Conservation (phyloP, 1,140 invertebrate species). For the Dysdera silvatica region DNA sequence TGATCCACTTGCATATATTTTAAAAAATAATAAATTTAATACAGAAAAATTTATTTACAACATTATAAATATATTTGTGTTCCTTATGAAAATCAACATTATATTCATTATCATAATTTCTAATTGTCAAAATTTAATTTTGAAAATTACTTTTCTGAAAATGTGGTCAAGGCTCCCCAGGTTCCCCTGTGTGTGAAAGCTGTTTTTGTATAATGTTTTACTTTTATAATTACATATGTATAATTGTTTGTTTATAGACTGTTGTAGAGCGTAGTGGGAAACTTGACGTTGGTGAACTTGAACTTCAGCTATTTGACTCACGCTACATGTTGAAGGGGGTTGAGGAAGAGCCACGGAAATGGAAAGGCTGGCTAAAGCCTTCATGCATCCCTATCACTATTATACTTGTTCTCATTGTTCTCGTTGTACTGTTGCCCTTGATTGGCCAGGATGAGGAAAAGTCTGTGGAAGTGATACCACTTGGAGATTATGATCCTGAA, state of each 20-base stretch:
- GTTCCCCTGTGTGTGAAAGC: too few relatives aligned
- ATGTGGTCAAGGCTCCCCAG: too few relatives aligned
- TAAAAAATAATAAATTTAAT: too few relatives aligned
- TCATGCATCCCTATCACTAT: constrained; percentile 71
- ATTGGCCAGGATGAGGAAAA: constrained; percentile 51
- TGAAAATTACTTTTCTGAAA: too few relatives aligned
- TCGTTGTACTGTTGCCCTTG: constrained; percentile 66
- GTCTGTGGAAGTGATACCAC: constrained; percentile 23
- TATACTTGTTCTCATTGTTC: constrained; percentile 62
- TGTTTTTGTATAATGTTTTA: too few relatives aligned
- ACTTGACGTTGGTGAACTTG: constrained; percentile 35
- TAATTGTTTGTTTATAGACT: constrained; percentile 43
- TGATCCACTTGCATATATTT: too few relatives aligned
- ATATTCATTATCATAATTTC: too few relatives aligned
- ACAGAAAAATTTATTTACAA: too few relatives aligned
- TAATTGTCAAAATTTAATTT: too few relatives aligned
- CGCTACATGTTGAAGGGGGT: constrained; percentile 32
- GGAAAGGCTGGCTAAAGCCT: constrained; percentile 56
- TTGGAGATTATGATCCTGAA: constrained; percentile 24
- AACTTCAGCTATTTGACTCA: constrained; percentile 31
- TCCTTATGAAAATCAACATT: too few relatives aligned
- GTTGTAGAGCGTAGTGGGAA: constrained; percentile 49
- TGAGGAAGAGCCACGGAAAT: constrained; percentile 28
- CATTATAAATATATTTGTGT: too few relatives aligned
- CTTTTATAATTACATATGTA: too few relatives aligned